Conservation (phyloP, 2,113 vertebrate genomes). For the Calyptomena viridis region DNA sequence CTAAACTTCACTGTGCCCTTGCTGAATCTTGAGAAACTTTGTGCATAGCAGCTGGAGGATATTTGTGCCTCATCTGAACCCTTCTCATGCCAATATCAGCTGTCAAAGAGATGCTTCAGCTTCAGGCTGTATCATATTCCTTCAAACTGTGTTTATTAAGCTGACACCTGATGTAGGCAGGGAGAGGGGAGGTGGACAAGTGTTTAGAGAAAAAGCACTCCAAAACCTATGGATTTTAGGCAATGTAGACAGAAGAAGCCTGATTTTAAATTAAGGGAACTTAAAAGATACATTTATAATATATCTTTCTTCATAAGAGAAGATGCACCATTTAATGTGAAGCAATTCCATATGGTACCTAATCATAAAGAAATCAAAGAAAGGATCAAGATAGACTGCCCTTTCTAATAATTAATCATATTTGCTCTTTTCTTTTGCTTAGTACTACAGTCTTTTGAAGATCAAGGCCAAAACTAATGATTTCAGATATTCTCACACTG, state of each 20-base stretch:
- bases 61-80: neutral
- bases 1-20: neutral
- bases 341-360: neutral
- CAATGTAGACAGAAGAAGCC: neutral
- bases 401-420: neutral
- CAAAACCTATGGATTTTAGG: neutral
- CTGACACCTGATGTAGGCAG: neutral
- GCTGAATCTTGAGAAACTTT: neutral
- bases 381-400: neutral
- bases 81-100: neutral
- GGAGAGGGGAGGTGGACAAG: neutral
- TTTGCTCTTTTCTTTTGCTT: neutral
- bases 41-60: neutral
- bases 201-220: neutral
- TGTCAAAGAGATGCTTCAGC: neutral
- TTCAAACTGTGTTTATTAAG: neutral
- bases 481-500: neutral
- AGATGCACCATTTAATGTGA: neutral
- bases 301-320: neutral
- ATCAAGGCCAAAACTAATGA: slow-evolving; percentile 9
- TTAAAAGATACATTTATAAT: neutral
- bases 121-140: neutral
- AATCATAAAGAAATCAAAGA: slow-evolving; percentile 18
- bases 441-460: neutral
- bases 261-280: neutral